These are phyloP conservation scores for Leucozona laternaria DNA, from an alignment of 2,888 invertebrate species.

Conservation along the genomic window DNA sequence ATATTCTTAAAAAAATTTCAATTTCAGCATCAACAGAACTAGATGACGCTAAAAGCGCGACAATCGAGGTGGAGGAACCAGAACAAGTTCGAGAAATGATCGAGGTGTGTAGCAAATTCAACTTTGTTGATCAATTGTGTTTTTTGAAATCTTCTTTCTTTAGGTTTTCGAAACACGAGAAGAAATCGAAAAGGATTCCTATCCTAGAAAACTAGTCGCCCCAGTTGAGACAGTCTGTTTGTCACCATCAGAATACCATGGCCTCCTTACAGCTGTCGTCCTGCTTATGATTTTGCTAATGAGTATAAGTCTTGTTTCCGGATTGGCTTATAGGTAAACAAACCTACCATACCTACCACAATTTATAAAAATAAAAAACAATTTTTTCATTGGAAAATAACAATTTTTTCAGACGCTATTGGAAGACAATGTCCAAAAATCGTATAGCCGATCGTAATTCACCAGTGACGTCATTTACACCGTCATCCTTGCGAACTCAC, in stretches of 20 bases:
- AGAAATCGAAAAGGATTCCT: constrained; percentile 87
- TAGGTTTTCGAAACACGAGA: constrained; percentile 94
- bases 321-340: constrained; percentile 89
- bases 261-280: constrained; percentile 91
- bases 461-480: constrained; percentile 82
- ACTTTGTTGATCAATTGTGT: background rate
- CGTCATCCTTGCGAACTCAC: constrained; percentile 84
- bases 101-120: constrained; percentile 86
- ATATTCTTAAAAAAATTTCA: background rate
- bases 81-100: constrained; percentile 96
- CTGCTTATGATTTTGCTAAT: constrained; percentile 90
- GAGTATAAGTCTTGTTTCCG: constrained; percentile 89
- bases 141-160: background rate
- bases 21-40: constrained; percentile 66
- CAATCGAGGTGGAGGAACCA: constrained; percentile 83
- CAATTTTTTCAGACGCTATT: constrained; percentile 87
- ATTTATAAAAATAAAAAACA: background rate
- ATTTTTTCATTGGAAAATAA: background rate
- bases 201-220: constrained; percentile 87
- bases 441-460: constrained; percentile 84
- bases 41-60: constrained; percentile 73
- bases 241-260: constrained; percentile 92
- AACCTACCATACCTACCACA: background rate
- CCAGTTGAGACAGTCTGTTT: constrained; percentile 90
- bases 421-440: constrained; percentile 91